phyloP scores from a whole-genome alignment of 2,113 vertebrate genomes.

The Prietella phreatophila region DNA sequence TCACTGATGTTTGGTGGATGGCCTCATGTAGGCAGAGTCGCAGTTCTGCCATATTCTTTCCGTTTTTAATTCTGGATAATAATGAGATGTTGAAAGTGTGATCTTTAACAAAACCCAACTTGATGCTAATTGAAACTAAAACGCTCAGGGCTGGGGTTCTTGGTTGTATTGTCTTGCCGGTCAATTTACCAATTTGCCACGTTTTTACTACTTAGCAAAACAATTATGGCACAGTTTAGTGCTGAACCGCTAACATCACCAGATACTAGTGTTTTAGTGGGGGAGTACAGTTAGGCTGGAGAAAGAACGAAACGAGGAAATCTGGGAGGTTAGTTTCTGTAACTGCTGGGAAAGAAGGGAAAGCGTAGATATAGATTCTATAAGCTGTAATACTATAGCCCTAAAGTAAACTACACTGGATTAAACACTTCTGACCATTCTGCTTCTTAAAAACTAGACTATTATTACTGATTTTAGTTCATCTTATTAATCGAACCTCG shows the following conservation, averaged over 20 bases:
- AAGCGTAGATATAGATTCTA: neutral
- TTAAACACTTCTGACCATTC: neutral
- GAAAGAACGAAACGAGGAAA: neutral
- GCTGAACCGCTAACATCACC: neutral
- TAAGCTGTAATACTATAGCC: neutral
- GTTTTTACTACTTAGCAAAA: neutral
- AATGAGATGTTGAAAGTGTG: too few relatives aligned
- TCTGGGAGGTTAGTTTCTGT: neutral
- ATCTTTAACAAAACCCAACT: too few relatives aligned
- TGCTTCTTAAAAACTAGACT: neutral
- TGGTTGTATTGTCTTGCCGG: neutral
- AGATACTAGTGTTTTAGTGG: neutral
- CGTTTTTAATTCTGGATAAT: neutral
- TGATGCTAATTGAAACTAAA: too few relatives aligned
- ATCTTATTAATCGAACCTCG: neutral
- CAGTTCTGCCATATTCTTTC: neutral
- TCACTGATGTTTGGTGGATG: neutral
- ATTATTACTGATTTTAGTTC: neutral
- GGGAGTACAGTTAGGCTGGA: neutral
- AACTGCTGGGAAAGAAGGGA: neutral
- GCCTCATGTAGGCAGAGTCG: neutral
- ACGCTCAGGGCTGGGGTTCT: too few relatives aligned
- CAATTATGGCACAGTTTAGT: neutral
- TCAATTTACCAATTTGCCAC: neutral
- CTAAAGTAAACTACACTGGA: neutral